phyloP scores from a whole-genome alignment of 2,888 invertebrate species.

The Copidosoma aretas region DNA sequence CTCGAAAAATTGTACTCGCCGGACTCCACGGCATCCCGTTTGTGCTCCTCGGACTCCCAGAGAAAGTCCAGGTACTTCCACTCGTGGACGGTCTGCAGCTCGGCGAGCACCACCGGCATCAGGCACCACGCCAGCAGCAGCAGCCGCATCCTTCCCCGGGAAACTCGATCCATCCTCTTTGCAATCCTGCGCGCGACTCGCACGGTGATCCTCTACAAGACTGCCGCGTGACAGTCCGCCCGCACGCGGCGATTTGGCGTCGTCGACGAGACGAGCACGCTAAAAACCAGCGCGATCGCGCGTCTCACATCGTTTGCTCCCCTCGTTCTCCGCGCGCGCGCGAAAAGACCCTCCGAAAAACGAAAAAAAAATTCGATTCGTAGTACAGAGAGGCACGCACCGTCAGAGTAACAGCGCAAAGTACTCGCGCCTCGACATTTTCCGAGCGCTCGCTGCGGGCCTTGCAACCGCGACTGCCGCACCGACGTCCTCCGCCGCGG shows the following conservation, averaged over 20 bases:
- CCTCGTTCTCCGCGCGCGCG: no score
- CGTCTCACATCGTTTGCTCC: no score
- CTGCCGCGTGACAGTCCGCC: no score
- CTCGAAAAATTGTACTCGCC: conserved; percentile 53
- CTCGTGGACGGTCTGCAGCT: conserved; percentile 65
- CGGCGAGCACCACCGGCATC: conserved; percentile 15
- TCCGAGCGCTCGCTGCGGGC: neutral
- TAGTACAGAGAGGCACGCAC: neutral
- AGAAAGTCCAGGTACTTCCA: conserved; percentile 78
- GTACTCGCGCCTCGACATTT: neutral
- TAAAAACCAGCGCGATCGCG: no score
- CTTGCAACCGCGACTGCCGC: neutral
- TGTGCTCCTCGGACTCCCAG: conserved; percentile 67
- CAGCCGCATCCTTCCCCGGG: neutral
- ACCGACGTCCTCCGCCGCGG: no score
- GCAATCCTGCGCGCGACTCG: no score
- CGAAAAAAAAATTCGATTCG: no score
- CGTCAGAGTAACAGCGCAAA: neutral
- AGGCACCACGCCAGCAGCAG: neutral
- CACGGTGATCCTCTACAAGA: no score
- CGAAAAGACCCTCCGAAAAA: no score
- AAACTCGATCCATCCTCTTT: no score
- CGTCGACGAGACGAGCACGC: no score
- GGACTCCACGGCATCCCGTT: conserved; percentile 67
- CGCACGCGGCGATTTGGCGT: no score